Conservation (phyloP, 2,797 vertebrate species). For the Falco peregrinus region DNA sequence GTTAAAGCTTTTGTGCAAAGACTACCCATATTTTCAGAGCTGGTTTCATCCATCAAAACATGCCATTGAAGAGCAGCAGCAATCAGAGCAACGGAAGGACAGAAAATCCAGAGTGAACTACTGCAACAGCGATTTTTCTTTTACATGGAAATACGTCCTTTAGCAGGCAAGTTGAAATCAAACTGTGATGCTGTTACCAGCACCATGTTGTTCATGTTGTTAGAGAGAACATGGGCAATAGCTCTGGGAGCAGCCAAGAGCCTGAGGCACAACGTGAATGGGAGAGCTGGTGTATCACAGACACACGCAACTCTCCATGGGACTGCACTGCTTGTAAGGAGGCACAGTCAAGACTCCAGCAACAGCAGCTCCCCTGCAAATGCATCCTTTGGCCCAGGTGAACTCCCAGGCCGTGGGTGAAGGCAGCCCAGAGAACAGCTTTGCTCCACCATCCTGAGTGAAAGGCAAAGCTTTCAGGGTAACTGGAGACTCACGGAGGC, state of each 20-base stretch:
- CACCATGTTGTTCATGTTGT: not conserved
- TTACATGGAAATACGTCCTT: not conserved
- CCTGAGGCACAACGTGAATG: not conserved
- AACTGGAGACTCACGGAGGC: rapidly evolving
- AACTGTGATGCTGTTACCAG: not conserved
- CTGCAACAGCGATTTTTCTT: not conserved
- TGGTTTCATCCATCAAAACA: not conserved
- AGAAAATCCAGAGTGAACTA: not conserved
- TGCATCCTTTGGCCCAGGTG: not conserved
- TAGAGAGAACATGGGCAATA: not conserved
- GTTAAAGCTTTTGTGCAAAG: not conserved
- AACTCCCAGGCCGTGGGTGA: not conserved
- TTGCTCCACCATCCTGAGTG: rapidly evolving
- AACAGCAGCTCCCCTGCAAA: not conserved
- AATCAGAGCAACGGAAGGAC: not conserved
- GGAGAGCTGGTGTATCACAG: not conserved
- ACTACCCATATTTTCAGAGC: not conserved
- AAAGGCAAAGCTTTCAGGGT: not conserved
- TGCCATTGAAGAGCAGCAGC: not conserved
- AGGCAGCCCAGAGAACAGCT: not conserved
- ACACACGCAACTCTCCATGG: not conserved
- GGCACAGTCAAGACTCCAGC: not conserved
- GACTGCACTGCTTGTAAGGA: not conserved
- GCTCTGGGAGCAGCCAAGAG: not conserved
- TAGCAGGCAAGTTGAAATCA: not conserved